These are phyloP conservation scores for Nematostella vectensis DNA, from an alignment of 92 coral and sea anemone genomes.

Conservation along the genomic window DNA sequence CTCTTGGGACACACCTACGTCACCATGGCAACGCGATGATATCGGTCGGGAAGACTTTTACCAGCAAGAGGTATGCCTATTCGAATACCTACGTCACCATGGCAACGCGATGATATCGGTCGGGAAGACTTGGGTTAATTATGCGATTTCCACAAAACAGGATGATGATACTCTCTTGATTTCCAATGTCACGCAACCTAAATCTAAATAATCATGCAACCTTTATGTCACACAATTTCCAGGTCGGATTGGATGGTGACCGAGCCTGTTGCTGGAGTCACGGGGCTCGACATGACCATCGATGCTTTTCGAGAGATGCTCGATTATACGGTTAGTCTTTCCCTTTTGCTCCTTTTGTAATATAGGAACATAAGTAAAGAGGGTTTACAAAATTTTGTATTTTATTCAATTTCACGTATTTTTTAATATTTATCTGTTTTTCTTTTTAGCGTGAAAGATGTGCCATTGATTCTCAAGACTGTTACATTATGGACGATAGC, in stretches of 20 bases:
- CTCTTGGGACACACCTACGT: slow-evolving; percentile 5
- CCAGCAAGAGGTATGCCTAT: slow-evolving; percentile 4
- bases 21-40: slow-evolving; percentile 11
- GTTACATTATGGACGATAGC: slow-evolving; percentile 52
- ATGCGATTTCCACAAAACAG: no score
- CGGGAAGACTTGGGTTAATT: neutral
- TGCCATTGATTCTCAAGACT: slow-evolving; percentile 11
- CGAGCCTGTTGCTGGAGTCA: neutral
- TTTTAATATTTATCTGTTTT: no score
- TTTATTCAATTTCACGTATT: neutral
- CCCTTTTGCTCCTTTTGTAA: no score
- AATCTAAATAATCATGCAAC: no score
- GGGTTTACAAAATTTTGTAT: neutral
- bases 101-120: slow-evolving; percentile 11
- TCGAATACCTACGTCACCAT: slow-evolving; percentile 4
- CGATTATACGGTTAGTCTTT: neutral
- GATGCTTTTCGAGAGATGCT: neutral
- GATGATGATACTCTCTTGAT: no score
- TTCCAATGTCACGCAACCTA: no score
- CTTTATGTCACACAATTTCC: no score
- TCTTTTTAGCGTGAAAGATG: slow-evolving; percentile 31
- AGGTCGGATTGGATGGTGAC: no score
- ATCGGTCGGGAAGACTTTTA: slow-evolving; percentile 5
- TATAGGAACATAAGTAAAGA: neutral
- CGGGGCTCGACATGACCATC: neutral